Evolutionary conservation across 2,113 vertebrate species (phyloP).

Genomic region (Thalassoma bifasciatum): DNA sequence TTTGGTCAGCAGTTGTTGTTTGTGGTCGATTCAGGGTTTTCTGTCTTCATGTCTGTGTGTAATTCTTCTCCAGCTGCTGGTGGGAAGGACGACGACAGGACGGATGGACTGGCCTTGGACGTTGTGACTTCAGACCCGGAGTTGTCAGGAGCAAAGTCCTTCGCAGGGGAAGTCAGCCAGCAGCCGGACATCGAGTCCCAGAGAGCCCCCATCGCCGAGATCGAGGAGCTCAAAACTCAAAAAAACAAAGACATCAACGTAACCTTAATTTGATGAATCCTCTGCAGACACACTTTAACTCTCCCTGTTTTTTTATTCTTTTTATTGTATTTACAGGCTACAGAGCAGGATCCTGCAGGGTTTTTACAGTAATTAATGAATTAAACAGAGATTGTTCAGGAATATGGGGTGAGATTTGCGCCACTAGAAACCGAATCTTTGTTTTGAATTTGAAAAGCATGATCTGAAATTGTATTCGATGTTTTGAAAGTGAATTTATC

Average conservation of each 20-base stretch:
- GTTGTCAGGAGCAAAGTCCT: conserved; percentile 68
- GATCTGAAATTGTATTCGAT: too few relatives aligned
- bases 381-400: too few relatives aligned
- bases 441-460: too few relatives aligned
- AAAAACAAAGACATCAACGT: conserved; percentile 74
- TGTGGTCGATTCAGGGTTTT: not conserved
- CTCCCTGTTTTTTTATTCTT: too few relatives aligned
- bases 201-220: conserved; percentile 85
- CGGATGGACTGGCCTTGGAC: conserved; percentile 32
- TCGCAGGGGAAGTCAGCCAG: not conserved
- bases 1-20: not conserved
- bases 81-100: not conserved
- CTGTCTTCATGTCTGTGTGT: conserved; percentile 32
- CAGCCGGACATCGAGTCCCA: conserved; percentile 71
- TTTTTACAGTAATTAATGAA: too few relatives aligned
- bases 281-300: too few relatives aligned
- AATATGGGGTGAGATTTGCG: too few relatives aligned
- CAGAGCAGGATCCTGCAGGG: too few relatives aligned
- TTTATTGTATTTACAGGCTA: too few relatives aligned
- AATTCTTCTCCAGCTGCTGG: not conserved
- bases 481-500: too few relatives aligned
- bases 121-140: conserved; percentile 16
- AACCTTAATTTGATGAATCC: too few relatives aligned
- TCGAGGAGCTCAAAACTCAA: conserved; percentile 81
- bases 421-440: too few relatives aligned